A percentile compares a stretch with the other conserved stretches of the same genome.
Conservation (phyloP, 2,888 invertebrate species). For the Globia sparganii region DNA sequence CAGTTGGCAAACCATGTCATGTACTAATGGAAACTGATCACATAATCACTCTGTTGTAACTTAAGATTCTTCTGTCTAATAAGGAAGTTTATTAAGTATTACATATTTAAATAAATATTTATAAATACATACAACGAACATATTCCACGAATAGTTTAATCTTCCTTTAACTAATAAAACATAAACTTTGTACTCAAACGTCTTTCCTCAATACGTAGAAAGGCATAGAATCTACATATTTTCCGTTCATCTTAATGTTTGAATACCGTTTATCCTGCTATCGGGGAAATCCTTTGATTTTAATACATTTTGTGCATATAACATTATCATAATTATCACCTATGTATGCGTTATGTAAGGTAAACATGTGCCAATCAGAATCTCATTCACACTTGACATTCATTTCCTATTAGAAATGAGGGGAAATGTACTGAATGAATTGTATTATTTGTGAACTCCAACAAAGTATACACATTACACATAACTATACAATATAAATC, state of each 20-base stretch:
- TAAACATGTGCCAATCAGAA: not conserved
- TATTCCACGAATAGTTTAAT: conserved; percentile 40
- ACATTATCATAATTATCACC: conserved; percentile 28
- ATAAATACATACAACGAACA: conserved; percentile 18
- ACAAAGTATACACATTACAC: not conserved
- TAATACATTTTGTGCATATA: conserved; percentile 1
- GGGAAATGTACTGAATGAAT: not conserved
- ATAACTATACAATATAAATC: not conserved
- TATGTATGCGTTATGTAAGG: not conserved
- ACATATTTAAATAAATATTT: conserved; percentile 32
- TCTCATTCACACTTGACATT: not conserved
- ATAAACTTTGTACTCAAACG: not conserved
- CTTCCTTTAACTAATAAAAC: conserved; percentile 16
- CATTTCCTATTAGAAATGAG: not conserved
- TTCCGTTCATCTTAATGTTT: conserved; percentile 13
- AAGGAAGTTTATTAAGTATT: conserved; percentile 27
- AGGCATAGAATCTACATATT: conserved; percentile 5
- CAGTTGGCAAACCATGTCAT: not conserved
- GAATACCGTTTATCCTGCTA: conserved; percentile 43
- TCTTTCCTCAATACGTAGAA: conserved; percentile 37
- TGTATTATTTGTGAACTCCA: not conserved
- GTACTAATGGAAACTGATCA: not conserved
- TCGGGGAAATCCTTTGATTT: conserved; percentile 52
- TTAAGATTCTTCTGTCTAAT: conserved; percentile 14
- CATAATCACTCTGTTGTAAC: not conserved